A percentile compares a stretch with the other conserved stretches of the same genome.
phyloP scores from a whole-genome alignment of 2,888 invertebrate species.

The Callyntrura guangdongensis region DNA sequence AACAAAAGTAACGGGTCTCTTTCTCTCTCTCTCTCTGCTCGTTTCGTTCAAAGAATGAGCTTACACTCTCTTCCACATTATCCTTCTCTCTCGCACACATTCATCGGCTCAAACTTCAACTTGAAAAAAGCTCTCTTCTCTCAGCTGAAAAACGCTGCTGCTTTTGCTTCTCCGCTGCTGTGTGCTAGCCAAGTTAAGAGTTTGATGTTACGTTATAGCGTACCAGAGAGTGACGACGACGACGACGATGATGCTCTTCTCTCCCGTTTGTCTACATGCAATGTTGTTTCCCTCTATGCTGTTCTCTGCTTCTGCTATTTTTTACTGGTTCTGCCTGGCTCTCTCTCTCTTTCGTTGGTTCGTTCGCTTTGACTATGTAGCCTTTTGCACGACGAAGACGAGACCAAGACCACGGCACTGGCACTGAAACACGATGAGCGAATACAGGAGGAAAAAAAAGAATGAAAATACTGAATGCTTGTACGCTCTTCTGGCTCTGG shows the following conservation, averaged over 20 bases:
- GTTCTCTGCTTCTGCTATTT: not conserved
- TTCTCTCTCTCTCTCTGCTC: conserved; percentile 43
- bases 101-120: conserved; percentile 67
- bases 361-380: conserved; percentile 1
- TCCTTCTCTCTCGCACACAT: not conserved
- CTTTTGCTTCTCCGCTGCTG: conserved; percentile 1
- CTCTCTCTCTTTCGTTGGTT: not conserved
- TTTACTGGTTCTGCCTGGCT: conserved; percentile 16
- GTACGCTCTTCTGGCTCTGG: not conserved
- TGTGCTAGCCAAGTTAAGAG: conserved; percentile 21
- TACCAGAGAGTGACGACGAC: conserved; percentile 17
- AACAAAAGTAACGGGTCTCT: conserved; percentile 75
- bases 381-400: conserved; percentile 30
- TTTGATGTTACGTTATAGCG: conserved; percentile 53
- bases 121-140: conserved; percentile 58
- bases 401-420: conserved; percentile 52
- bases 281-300: conserved; percentile 10
- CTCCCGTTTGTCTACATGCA: conserved; percentile 16
- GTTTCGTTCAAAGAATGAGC: conserved; percentile 32
- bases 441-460: conserved; percentile 48
- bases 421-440: conserved; percentile 57
- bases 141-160: conserved; percentile 64
- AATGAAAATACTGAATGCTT: conserved; percentile 62
- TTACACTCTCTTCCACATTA: not conserved
- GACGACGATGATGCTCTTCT: conserved; percentile 35